A percentile compares a stretch with the other conserved stretches of the same genome.
Conservation (phyloP, 1,140 invertebrate species). For the Caenorhabditis tropicalis region DNA sequence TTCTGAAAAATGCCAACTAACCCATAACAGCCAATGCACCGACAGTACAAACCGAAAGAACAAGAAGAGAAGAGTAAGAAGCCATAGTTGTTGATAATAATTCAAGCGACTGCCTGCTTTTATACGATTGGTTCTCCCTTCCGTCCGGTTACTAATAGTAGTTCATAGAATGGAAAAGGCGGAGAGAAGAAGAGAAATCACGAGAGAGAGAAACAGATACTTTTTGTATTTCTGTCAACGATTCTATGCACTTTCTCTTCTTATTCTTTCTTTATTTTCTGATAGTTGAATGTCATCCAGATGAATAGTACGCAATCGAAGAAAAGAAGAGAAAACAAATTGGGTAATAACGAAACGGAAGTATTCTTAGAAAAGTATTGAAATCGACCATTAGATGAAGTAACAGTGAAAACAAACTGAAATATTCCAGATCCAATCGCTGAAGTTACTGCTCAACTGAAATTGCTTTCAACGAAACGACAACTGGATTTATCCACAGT, state of each 20-base stretch:
- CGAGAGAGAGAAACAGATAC: not conserved
- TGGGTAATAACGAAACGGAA: not conserved
- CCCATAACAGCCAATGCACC: slow-evolving; percentile 23
- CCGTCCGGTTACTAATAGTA: slow-evolving; percentile 34
- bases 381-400: not conserved
- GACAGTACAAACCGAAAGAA: slow-evolving; percentile 4
- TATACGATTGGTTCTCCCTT: not conserved
- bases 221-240: slow-evolving; percentile 10
- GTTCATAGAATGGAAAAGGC: slow-evolving; percentile 12
- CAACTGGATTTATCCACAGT: not conserved
- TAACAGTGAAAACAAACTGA: no score
- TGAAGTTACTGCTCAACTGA: not conserved
- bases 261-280: slow-evolving; percentile 14
- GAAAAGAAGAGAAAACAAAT: not conserved
- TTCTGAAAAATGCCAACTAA: not conserved
- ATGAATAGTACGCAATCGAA: slow-evolving; percentile 6
- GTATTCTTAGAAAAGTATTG: not conserved
- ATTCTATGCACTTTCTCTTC: slow-evolving; percentile 35
- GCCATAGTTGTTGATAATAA: not conserved
- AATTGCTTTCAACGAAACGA: not conserved
- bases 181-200: slow-evolving; percentile 14
- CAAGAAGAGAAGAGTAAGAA: slow-evolving; percentile 5
- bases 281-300: slow-evolving; percentile 37
- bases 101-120: not conserved
- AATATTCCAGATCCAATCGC: not conserved